These are phyloP conservation scores for Acrobasis repandana DNA, from an alignment of 2,888 invertebrate species.

Conservation along the genomic window DNA sequence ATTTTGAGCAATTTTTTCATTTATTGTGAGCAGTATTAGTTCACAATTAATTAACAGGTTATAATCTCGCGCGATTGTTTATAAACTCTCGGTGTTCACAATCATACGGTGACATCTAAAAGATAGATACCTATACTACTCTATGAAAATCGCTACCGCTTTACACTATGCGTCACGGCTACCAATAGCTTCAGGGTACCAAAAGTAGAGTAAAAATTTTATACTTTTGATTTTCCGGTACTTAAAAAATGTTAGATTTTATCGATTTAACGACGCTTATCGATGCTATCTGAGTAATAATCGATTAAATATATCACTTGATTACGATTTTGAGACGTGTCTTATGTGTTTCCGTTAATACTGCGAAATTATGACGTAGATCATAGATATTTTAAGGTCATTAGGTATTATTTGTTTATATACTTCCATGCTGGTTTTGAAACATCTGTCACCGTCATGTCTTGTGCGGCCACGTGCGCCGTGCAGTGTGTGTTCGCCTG, in stretches of 20 bases:
- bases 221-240: conserved; percentile 67
- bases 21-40: too few species aligned
- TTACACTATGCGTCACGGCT: conserved; percentile 33
- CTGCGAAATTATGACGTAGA: not conserved
- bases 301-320: conserved; percentile 8
- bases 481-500: too few species aligned
- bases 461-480: too few species aligned
- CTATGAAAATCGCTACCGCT: conserved; percentile 54
- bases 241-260: conserved; percentile 41
- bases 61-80: too few species aligned
- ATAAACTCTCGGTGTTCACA: too few species aligned
- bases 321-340: conserved; percentile 1
- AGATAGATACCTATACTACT: too few species aligned
- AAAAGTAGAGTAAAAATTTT: conserved; percentile 49
- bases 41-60: too few species aligned
- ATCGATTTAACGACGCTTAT: conserved; percentile 10
- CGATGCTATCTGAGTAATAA: conserved; percentile 20
- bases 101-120: too few species aligned
- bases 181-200: conserved; percentile 46
- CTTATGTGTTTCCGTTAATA: conserved; percentile 1
- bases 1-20: too few species aligned
- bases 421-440: too few species aligned
- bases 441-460: too few species aligned
- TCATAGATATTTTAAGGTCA: not conserved
- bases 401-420: not conserved